Evolutionary conservation across 2,797 vertebrate species (phyloP).

Genomic region (Xenopus petersii): DNA sequence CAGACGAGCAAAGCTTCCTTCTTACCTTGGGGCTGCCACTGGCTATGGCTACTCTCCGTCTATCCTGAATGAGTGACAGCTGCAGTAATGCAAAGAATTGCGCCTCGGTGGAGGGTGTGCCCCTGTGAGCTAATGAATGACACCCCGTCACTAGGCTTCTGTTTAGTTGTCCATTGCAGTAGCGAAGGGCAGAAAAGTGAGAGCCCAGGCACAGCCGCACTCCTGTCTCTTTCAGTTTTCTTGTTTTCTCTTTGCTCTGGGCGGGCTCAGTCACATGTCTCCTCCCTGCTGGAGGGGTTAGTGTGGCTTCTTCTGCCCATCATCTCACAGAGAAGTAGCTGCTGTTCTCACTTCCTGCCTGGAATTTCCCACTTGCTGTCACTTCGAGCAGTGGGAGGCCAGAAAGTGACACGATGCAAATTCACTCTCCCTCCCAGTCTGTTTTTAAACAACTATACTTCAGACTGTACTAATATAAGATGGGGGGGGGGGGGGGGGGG

Average conservation of each 20-base stretch:
- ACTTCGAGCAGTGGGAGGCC: constrained; percentile 45
- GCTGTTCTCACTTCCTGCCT: constrained; percentile 79
- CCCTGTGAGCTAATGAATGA: too few relatives aligned
- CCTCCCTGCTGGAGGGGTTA: not conserved
- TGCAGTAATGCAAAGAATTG: too few relatives aligned
- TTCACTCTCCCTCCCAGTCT: too few relatives aligned
- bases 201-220: not conserved
- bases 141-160: too few relatives aligned
- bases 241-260: constrained; percentile 32
- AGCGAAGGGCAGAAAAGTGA: constrained; percentile 4
- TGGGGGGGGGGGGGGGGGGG: too few relatives aligned
- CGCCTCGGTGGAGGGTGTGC: too few relatives aligned
- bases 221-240: constrained; percentile 27
- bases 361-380: constrained; percentile 93
- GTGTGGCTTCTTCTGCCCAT: not conserved
- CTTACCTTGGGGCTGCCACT: too few relatives aligned
- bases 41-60: too few relatives aligned
- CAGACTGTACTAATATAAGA: too few relatives aligned
- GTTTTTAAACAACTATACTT: too few relatives aligned
- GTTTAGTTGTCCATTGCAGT: constrained; percentile 14
- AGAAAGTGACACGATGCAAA: not conserved
- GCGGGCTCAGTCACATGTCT: constrained; percentile 21
- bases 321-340: constrained; percentile 12
- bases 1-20: too few relatives aligned
- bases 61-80: too few relatives aligned